A percentile compares a stretch with the other conserved stretches of the same genome.
Conservation (phyloP, 2,888 invertebrate species). For the Amiota mariae region DNA sequence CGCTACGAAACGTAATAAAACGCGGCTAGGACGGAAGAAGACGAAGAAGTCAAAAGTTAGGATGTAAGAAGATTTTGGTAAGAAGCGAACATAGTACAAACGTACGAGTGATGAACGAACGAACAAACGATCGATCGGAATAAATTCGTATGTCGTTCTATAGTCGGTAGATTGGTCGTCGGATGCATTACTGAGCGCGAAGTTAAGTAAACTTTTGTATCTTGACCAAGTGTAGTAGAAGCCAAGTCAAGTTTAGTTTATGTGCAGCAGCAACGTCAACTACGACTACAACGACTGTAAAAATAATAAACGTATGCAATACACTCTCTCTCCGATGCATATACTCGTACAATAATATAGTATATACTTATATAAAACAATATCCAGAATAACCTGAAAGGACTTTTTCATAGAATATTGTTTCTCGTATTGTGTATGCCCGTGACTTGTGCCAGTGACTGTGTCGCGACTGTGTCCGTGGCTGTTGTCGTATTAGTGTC, state of each 20-base stretch:
- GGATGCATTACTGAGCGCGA: constrained; percentile 8
- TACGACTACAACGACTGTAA: neutral
- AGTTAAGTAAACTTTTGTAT: constrained; percentile 11
- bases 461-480: neutral
- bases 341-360: constrained; percentile 1
- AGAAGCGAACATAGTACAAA: neutral
- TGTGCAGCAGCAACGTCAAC: neutral
- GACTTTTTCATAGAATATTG: neutral
- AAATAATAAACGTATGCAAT: constrained; percentile 12
- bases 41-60: neutral
- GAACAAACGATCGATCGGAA: constrained; percentile 5
- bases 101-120: neutral
- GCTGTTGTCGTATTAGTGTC: too few relatives aligned
- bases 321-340: constrained; percentile 1
- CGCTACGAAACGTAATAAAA: constrained; percentile 9
- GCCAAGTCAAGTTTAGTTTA: neutral
- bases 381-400: neutral
- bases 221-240: constrained; percentile 14
- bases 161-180: constrained; percentile 6
- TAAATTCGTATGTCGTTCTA: constrained; percentile 1
- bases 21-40: constrained; percentile 3
- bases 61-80: neutral
- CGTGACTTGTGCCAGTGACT: neutral
- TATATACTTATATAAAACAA: constrained; percentile 13
- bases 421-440: neutral